These are phyloP conservation scores for Drosophila kikkawai DNA, from an alignment of 1,140 invertebrate genomes.

Conservation along the genomic window DNA sequence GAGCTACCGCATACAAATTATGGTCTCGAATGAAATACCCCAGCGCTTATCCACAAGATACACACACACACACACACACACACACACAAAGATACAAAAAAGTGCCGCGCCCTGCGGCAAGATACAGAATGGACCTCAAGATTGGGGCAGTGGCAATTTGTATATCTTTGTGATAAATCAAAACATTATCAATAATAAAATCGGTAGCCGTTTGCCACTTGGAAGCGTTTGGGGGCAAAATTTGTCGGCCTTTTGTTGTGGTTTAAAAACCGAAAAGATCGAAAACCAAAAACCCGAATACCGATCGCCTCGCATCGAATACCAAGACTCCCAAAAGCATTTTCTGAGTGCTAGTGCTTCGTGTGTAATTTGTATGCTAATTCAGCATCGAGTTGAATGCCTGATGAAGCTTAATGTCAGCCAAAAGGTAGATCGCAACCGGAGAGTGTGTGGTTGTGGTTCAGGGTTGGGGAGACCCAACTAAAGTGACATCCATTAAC, in stretches of 20 bases:
- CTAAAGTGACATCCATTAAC: slow-evolving; percentile 81
- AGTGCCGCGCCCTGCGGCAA: slow-evolving; percentile 60
- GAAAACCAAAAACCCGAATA: slow-evolving; percentile 26
- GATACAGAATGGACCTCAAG: slow-evolving; percentile 34
- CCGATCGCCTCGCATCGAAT: neutral
- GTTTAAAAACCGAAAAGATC: slow-evolving; percentile 40
- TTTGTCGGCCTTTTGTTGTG: slow-evolving; percentile 75
- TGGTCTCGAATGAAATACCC: slow-evolving; percentile 32
- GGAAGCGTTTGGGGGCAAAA: slow-evolving; percentile 56
- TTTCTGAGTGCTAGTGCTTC: slow-evolving; percentile 75
- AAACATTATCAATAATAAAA: slow-evolving; percentile 83
- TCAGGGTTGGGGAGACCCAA: slow-evolving; percentile 11
- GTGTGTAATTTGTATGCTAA: slow-evolving; percentile 81
- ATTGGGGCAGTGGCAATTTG: slow-evolving; percentile 66
- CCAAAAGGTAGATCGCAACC: slow-evolving; percentile 18
- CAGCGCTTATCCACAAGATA: slow-evolving; percentile 42
- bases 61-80: slow-evolving; percentile 4
- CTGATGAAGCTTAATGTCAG: slow-evolving; percentile 75
- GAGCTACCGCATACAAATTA: slow-evolving; percentile 62
- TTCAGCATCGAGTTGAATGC: slow-evolving; percentile 68
- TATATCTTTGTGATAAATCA: slow-evolving; percentile 82
- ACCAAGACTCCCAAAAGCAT: slow-evolving; percentile 14
- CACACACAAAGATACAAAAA: slow-evolving; percentile 21
- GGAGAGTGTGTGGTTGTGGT: neutral
- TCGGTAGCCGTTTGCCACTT: slow-evolving; percentile 82